phyloP scores from a whole-genome alignment of 2,113 vertebrate genomes.

The Crotalus tigris region DNA sequence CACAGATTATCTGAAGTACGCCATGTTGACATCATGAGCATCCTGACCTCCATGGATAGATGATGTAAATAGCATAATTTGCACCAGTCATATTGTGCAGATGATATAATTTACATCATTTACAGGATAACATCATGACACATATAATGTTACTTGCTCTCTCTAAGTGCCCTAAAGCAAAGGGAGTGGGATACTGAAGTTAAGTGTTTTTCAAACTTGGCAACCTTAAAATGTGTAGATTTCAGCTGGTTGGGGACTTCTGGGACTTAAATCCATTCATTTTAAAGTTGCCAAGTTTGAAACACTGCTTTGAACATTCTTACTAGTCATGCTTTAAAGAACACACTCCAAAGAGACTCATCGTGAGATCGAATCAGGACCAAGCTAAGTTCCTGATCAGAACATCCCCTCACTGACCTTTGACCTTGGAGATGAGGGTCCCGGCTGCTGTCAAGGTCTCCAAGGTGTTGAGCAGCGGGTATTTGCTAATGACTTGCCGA shows the following conservation, averaged over 20 bases:
- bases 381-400: not conserved
- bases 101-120: not conserved
- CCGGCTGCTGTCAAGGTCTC: slow-evolving; percentile 92
- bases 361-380: not conserved
- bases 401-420: slow-evolving; percentile 73
- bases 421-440: slow-evolving; percentile 92
- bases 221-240: not conserved
- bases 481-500: slow-evolving; percentile 86
- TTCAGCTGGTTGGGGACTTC: not conserved
- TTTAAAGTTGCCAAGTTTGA: not conserved
- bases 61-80: not conserved
- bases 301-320: not conserved
- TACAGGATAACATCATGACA: not conserved
- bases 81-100: not conserved
- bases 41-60: not conserved
- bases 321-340: not conserved
- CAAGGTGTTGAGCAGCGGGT: slow-evolving; percentile 92
- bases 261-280: not conserved
- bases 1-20: not conserved
- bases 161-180: not conserved
- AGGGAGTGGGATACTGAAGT: not conserved
- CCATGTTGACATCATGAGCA: not conserved
- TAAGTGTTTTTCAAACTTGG: not conserved
- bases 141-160: not conserved
- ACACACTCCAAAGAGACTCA: not conserved